A percentile compares a stretch with the other conserved stretches of the same genome.
Evolutionary conservation across 2,113 vertebrate species (phyloP).

Genomic region (Odontesthes bonariensis): DNA sequence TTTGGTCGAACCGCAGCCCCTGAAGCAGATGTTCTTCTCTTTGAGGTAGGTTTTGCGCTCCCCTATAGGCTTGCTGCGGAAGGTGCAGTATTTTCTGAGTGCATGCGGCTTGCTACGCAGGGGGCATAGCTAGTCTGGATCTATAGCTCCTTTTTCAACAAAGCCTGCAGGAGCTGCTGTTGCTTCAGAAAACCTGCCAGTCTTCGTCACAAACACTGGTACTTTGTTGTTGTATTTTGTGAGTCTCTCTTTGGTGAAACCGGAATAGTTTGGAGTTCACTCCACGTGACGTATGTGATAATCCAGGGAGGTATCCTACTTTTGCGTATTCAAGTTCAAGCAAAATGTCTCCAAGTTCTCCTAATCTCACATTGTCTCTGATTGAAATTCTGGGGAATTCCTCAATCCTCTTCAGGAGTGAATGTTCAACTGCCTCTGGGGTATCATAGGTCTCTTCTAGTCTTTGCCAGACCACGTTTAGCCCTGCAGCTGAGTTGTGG

Average conservation of each 20-base stretch:
- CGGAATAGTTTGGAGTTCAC: neutral
- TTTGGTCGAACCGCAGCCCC: neutral
- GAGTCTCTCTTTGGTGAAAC: no score
- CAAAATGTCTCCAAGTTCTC: constrained; percentile 1
- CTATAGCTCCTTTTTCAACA: neutral
- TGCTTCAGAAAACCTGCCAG: neutral
- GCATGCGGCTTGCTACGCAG: neutral
- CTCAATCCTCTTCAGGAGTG: no score
- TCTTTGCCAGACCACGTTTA: neutral
- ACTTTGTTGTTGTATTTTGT: neutral
- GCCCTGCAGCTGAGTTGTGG: neutral
- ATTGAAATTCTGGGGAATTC: neutral
- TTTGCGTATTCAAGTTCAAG: constrained; percentile 3
- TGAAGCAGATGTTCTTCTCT: constrained; percentile 6
- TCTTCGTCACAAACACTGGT: constrained; percentile 3
- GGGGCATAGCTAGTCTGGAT: neutral
- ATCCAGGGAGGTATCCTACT: neutral
- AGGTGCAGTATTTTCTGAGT: constrained; percentile 2
- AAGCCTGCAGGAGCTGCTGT: neutral
- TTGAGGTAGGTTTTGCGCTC: constrained; percentile 1
- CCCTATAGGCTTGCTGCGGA: neutral
- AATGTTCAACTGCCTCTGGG: neutral
- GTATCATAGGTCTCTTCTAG: neutral
- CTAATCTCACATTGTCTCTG: neutral
- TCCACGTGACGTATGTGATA: neutral